Evolutionary conservation across 2,888 invertebrate genomes (phyloP).

Genomic region (Apamea crenata): DNA sequence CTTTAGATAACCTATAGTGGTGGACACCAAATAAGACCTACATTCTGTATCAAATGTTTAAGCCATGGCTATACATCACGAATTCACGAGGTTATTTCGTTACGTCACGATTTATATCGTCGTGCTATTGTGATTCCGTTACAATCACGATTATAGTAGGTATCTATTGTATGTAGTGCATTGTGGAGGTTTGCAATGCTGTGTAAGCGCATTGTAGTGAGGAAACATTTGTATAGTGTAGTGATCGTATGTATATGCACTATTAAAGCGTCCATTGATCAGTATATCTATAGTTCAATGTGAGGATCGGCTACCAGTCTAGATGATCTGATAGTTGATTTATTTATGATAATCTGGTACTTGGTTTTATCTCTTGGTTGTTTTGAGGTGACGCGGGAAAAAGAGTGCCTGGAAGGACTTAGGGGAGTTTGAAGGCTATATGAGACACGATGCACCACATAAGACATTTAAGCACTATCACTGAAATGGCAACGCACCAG

Average conservation of each 20-base stretch:
- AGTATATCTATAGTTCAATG: background rate
- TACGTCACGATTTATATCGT: slow-evolving; percentile 20
- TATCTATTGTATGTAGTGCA: slow-evolving; percentile 14
- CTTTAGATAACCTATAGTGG: background rate
- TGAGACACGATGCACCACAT: background rate
- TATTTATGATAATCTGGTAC: background rate
- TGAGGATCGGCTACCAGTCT: background rate
- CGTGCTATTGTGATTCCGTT: slow-evolving; percentile 19
- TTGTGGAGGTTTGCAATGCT: slow-evolving; percentile 8
- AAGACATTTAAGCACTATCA: background rate
- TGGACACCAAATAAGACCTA: background rate
- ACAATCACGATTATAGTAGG: slow-evolving; percentile 30
- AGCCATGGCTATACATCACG: background rate
- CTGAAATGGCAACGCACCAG: background rate
- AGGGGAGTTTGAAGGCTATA: no score
- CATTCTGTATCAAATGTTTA: background rate
- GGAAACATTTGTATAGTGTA: background rate
- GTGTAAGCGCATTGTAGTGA: slow-evolving; percentile 14
- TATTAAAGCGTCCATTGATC: background rate
- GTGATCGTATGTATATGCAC: slow-evolving; percentile 1
- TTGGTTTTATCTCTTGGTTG: background rate
- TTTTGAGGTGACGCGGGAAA: background rate
- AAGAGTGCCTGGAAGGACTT: background rate
- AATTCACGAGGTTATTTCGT: background rate
- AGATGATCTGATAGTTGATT: background rate